Evolutionary conservation across 1,140 invertebrate genomes (phyloP), one percentile per base, ranked within the genome.

Genomic region (Rhopalosiphum maidis): DNA sequence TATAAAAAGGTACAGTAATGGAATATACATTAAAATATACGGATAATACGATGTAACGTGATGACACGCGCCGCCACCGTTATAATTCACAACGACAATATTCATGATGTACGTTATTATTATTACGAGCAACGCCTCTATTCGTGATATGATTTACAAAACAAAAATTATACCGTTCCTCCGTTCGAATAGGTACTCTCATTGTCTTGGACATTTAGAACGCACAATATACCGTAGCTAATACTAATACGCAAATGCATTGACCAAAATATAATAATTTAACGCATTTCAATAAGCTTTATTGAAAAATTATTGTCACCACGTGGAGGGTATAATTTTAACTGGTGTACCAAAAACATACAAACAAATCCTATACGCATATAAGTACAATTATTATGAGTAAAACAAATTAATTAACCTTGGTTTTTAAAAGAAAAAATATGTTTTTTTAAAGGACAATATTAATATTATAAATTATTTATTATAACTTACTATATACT

Each of bases 61-160:
- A 77, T 77, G 60, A 77, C n/a, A 77, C 60, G 60, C 15, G n/a
- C n/a, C 60, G n/a, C 41, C 43, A n/a, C 46, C 86, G n/a, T 88
- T 88, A 77, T 77, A 35, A 77, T 77, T 35, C 43, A 43, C 25
- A 46, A 48, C 86, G 18, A 48, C 55, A 60, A 30, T 77, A 23
- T 46, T 55, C 48, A 51, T 89, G n/a, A 89, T 21, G 87, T 55
- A 88, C 86, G 46, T 88, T 88, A 88, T 35, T 82, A 82, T 35
- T 82, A 82, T 35, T 87, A 88, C 86, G 46, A 48, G 46, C 6
- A 51, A 54, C 43, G 15, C 54, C 41, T n/a, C 46, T 89, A 54
- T 54, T 37, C 22, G 48, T 89, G 87, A 54, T 89, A 37, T n/a
- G 87, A 55, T 48, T 46, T 35, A 35, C 3, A 54, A 89, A 54